Evolutionary conservation across 2,888 invertebrate species (phyloP).

Genomic region (Ennomos quercinarius): DNA sequence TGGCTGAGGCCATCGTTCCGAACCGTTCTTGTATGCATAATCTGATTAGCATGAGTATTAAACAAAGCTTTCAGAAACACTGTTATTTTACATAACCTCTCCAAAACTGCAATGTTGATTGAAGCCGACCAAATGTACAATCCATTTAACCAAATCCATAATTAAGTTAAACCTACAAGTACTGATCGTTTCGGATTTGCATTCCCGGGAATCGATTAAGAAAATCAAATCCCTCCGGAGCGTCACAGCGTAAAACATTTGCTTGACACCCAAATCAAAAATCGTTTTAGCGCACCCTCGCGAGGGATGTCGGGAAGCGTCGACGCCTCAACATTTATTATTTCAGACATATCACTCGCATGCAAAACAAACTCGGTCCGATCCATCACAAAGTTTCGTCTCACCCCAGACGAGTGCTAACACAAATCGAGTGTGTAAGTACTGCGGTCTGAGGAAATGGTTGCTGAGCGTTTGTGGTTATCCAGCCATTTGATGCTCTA

Average conservation of each 20-base stretch:
- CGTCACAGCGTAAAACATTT: conserved; percentile 83
- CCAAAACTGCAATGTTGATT: conserved; percentile 52
- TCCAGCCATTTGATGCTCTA: conserved; percentile 35
- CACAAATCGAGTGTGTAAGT: conserved; percentile 85
- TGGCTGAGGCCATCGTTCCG: conserved; percentile 58
- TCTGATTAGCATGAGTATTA: conserved; percentile 83
- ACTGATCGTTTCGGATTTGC: conserved; percentile 56
- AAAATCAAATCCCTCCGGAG: conserved; percentile 81
- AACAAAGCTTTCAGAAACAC: conserved; percentile 75
- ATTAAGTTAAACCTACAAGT: conserved; percentile 44
- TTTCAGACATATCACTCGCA: conserved; percentile 86
- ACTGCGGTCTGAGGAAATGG: conserved; percentile 67
- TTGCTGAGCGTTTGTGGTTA: conserved; percentile 45
- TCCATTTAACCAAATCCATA: conserved; percentile 50
- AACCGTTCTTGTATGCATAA: conserved; percentile 84
- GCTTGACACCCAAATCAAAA: conserved; percentile 86
- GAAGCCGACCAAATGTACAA: conserved; percentile 57
- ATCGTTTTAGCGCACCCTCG: conserved; percentile 83
- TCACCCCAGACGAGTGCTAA: conserved; percentile 58
- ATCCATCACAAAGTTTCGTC: conserved; percentile 84
- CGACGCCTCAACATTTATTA: conserved; percentile 86
- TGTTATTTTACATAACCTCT: conserved; percentile 66
- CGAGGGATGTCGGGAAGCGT: conserved; percentile 72
- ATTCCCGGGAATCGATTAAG: conserved; percentile 81
- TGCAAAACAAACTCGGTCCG: conserved; percentile 85